Evolutionary conservation across 23 tunicate species (phyloP), one percentile per base, ranked within the genome.

Genomic region (Halocynthia aurantium): DNA sequence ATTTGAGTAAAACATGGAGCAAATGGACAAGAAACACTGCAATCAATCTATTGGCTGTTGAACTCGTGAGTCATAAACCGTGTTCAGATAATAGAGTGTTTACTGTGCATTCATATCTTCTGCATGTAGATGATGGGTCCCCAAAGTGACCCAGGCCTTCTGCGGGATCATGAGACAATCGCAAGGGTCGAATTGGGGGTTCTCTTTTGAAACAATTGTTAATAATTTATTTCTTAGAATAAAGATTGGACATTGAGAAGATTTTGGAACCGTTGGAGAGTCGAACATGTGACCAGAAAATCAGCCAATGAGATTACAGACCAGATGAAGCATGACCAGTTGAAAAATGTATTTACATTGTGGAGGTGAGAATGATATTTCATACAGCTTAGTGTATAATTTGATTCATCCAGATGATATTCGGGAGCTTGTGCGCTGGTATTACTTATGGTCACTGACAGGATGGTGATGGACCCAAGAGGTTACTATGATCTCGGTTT

Each of bases 261-360:
- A 49, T 15, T 20, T 15, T 65, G 70, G 70, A 40, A 65, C 31
- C 31, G 6, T 6, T 65, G 70, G 70, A 65, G 70, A 15, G 50
- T 65, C 31, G 70, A 65, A 15, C 70, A 65, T 65, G 70, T 65
- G 70, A 65, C 70, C 19, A 65, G 2, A 2, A 65, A 65, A 65
- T 5, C 70, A 65, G 6, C 6, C 70, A 65, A 65, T 65, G 70
- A 65, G 70, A 49, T 49, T 40, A 65, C 70, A 65, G 70, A 65
- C 22, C 70, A 65, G 31, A 5, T 65, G 6, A 65, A 65, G 50
- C 70, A 15, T 65, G 70, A 65, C 70, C 22, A 20, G 70, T 20
- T 8, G 70, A 65, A 65, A 49, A 65, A 40, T 20, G 19, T 15
- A 6, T 65, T 65, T 15, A 65, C 0, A 65, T 15, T 65, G 19